Conservation (phyloP, 1,140 invertebrate species). For the Teleogryllus occipitalis region DNA sequence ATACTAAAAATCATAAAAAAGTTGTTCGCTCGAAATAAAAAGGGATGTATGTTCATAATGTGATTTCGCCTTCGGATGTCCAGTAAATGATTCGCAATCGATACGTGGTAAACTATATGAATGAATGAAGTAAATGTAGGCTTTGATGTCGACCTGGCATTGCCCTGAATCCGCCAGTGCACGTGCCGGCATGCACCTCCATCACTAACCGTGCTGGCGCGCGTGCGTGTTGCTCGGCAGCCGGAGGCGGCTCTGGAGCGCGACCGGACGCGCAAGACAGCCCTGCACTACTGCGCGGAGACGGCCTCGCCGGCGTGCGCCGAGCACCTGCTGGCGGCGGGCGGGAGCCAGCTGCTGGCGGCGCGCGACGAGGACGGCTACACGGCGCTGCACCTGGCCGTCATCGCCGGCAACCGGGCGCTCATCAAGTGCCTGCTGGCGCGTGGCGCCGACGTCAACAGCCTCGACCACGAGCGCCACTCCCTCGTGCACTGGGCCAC, state of each 20-base stretch:
- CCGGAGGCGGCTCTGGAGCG: conserved; percentile 51
- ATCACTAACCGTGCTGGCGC: too few species aligned
- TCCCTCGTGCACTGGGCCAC: conserved; percentile 98
- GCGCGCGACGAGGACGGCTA: conserved; percentile 86
- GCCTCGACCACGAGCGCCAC: conserved; percentile 86
- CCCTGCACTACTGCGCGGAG: conserved; percentile 86
- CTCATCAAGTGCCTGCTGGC: conserved; percentile 71
- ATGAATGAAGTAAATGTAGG: too few species aligned
- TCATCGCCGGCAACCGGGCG: conserved; percentile 80
- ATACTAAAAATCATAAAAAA: too few species aligned
- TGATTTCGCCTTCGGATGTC: too few species aligned
- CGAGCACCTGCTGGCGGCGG: conserved; percentile 59
- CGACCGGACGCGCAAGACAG: conserved; percentile 76
- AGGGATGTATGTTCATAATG: too few species aligned
- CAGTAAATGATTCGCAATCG: too few species aligned
- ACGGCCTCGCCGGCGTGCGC: conserved; percentile 50
- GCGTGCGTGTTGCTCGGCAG: conserved; percentile 37
- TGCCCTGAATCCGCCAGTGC: too few species aligned
- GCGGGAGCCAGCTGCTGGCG: conserved; percentile 67
- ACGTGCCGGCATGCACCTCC: too few species aligned
- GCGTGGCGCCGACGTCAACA: conserved; percentile 77
- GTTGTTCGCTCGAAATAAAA: too few species aligned
- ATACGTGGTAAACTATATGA: too few species aligned
- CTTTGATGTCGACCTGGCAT: too few species aligned
- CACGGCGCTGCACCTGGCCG: conserved; percentile 84